Base-by-base conservation (phyloP, 2,888 invertebrate genomes). In the Tryphoninae sp. region DNA sequence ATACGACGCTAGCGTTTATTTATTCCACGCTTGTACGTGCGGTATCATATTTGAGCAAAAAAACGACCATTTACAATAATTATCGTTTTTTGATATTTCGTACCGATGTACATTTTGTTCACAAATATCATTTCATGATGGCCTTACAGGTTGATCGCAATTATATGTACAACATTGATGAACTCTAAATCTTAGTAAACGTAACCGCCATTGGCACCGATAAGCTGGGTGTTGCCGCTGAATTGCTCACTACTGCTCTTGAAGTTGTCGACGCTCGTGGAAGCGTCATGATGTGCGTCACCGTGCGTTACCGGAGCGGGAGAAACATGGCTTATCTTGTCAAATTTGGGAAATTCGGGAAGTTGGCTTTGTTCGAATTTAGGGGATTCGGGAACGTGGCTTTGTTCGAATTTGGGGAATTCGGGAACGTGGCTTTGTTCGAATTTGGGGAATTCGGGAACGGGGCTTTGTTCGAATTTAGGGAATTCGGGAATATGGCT, bases 201-300 rank as follows among this genome's bases (percentile, higher is more conserved):
- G 81, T 92, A 92, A 45, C 90, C 91, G 65, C 91, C 91, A 49
- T 91, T 89, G 58, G 73, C 74, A 33, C 55, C 89, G 19, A 83
- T 84, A 0, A 86, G 83, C 65, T 89, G 89, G 11, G 45, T 45
- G 13, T 45, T 9, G 11, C 55, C 8, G 11, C 23, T 1, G 0
- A 69, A 3, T 33, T 53, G 61, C 2, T n/a, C 8, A 1, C 42
- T 7, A 26, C 74, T 13, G 9, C 9, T 6, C 45, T 59, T 64
- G 74, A 79, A 83, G 71, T 75, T 85, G 1, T 87, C 86, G 2
- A 89, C 40, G 16, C 61, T 78, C 40, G 88, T 62, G 58, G 84
- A 40, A 19, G 19, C 19, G 2, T 88, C 86, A 6, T 61, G 16
- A 11, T 11, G 42, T 1, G 23, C 19, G 16, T 76, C 55, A 8